Base-by-base conservation (phyloP, 2,113 vertebrate genomes). In the Aptenodytes forsteri region DNA sequence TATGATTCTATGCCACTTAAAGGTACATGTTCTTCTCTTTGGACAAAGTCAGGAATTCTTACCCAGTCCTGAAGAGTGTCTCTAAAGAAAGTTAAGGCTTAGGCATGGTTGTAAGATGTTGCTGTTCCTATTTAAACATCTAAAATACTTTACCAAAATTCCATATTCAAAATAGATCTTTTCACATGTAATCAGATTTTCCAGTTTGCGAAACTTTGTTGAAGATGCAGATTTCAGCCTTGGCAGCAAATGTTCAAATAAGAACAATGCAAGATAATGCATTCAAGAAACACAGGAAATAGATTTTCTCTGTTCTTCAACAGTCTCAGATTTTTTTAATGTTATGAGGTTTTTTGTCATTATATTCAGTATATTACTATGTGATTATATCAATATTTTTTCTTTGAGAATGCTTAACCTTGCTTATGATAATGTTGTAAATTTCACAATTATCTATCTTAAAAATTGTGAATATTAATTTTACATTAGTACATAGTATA, bases 341-440 rank as follows among this genome's bases (percentile, higher is more conserved):
- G n/a, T 20, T 40, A 30, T 17, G 27, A 30, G 9, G 0, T 0
- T 32, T 75, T 71, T 67, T 72, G 4, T 44, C 12, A 76, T 56
- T 40, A 14, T 22, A 36, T 58, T 46, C 40, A 15, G 11, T 5
- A 59, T 75, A 59, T 25, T 58, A n/a, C 18, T 77, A 70, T 71
- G 17, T 61, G 29, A 52, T 77, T 85, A n/a, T 55, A 50, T 40
- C 13, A 20, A 8, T 15, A 4, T 67, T 49, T 73, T 36, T 50
- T n/a, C 42, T 17, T 52, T 58, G 29, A 89, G 13, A 58, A 81
- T 19, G 27, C 5, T 83, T 38, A 61, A 42, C 8, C 18, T 84
- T 80, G 8, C 10, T 76, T 89, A 82, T 59, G 30, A 20, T 47
- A 69, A 52, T 61, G 26, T 34, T 40, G 9, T 26, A 67, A 80